Evolutionary conservation across 2,113 vertebrate genomes (phyloP), one percentile per base, ranked within the genome.

Genomic region (Fregetta grallaria): DNA sequence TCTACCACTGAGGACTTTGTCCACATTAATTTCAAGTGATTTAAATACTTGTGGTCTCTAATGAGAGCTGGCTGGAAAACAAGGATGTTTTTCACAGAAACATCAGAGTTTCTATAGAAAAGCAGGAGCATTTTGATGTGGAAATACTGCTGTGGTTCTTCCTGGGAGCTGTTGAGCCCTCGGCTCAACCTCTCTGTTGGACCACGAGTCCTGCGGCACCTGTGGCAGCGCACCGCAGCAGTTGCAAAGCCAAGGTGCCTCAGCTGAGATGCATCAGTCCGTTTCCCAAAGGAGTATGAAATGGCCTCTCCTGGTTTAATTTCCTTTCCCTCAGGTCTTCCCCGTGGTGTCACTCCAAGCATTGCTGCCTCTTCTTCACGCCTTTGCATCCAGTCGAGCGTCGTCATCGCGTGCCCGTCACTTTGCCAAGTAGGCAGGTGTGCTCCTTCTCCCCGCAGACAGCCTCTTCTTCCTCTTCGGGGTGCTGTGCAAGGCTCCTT

Each of bases 211-310:
- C 53, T 8, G 3, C 10, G 52, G 17, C 13, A 14, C 40, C 63
- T 4, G 8, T 13, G 38, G 22, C 34, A 7, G 15, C 14, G 67
- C 3, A 5, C n/a, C n/a, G 2, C 6, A 9, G 55, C 38, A 7
- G 40, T 21, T 11, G 70, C 34, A 29, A 23, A 49, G 59, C 82
- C 2, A 14, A 19, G 49, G 40, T 13, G 19, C 25, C 1, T 26
- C 49, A 55, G 17, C 10, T 19, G 42, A 21, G 26, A 3, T 9
- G 34, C 21, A 9, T 32, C 59, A 12, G 36, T 9, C 15, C 22
- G 0, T 11, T 21, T 9, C 47, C 47, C 7, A 19, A 13, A 4
- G 42, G 13, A 16, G 19, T 11, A 15, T 13, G 13, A 52, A 62
- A 32, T 9, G 45, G 38, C 45, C 34, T 21, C 11, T 53, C 47